Evolutionary conservation across 1,140 invertebrate species (phyloP).

Genomic region (Cyclargus thomasi): DNA sequence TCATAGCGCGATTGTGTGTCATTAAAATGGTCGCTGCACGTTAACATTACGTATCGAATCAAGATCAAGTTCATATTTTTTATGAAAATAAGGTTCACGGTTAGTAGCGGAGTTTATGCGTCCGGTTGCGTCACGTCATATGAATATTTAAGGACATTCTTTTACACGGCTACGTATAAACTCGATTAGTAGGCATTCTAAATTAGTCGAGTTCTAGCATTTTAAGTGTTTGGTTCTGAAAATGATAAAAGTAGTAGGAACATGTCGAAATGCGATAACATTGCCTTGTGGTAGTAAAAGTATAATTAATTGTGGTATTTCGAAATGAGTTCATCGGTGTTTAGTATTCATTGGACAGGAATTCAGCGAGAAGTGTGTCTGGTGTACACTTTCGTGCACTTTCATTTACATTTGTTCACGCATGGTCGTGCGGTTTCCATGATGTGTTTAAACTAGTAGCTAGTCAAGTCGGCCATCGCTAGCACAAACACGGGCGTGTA

Average conservation of each 20-base stretch:
- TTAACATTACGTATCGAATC: constrained; percentile 15
- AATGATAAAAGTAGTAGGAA: background rate
- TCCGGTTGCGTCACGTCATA: background rate
- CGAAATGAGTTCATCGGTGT: background rate
- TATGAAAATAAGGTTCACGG: constrained; percentile 33
- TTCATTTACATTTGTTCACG: constrained; percentile 22
- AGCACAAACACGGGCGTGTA: constrained; percentile 32
- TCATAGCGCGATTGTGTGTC: constrained; percentile 24
- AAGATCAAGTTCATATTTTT: constrained; percentile 30
- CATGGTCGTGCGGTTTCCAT: constrained; percentile 22
- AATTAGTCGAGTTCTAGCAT: background rate
- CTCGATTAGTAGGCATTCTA: background rate
- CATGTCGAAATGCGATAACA: background rate
- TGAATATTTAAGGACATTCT: background rate
- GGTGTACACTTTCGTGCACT: constrained; percentile 21
- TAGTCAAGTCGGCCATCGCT: constrained; percentile 22
- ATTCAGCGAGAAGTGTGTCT: constrained; percentile 6
- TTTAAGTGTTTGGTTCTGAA: background rate
- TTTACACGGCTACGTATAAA: background rate
- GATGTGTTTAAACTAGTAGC: constrained; percentile 13
- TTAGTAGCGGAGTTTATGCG: constrained; percentile 28
- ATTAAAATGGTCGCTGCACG: constrained; percentile 8
- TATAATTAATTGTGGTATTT: constrained; percentile 1
- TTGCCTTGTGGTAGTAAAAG: background rate
- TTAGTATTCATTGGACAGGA: background rate